These are phyloP conservation scores for Zenarchopterus dispar DNA, from an alignment of 2,797 vertebrate species.

Conservation along the genomic window DNA sequence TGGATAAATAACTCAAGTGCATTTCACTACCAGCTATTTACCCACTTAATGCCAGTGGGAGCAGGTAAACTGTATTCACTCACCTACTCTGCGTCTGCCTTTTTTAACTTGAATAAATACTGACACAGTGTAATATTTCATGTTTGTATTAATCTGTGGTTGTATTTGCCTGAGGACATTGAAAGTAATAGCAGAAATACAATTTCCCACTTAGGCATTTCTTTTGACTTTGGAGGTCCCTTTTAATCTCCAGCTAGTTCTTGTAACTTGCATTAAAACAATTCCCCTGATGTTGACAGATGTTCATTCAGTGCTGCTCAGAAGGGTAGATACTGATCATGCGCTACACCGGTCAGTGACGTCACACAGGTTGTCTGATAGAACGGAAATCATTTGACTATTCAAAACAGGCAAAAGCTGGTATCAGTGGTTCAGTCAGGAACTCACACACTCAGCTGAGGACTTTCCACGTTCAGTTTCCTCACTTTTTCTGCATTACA, in stretches of 20 bases:
- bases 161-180: not conserved
- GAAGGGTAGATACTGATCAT: not conserved
- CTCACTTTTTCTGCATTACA: too few species aligned
- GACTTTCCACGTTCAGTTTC: not conserved
- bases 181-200: too few species aligned
- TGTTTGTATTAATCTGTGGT: not conserved
- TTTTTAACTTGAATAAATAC: not conserved
- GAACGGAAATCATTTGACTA: slow-evolving; percentile 52
- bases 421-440: slow-evolving; percentile 9
- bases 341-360: not conserved
- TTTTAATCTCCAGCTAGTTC: not conserved
- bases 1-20: too few species aligned
- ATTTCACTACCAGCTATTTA: too few species aligned
- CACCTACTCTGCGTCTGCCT: too few species aligned
- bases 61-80: too few species aligned
- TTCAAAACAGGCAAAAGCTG: slow-evolving; percentile 57
- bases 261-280: not conserved
- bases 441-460: not conserved
- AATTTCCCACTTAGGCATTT: too few species aligned
- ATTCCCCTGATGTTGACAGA: not conserved
- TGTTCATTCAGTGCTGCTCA: not conserved
- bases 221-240: not conserved
- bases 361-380: slow-evolving; percentile 3
- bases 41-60: too few species aligned
- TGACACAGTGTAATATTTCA: not conserved